Base-by-base conservation (phyloP, 2,888 invertebrate species). In the Epicampocera succincta region DNA sequence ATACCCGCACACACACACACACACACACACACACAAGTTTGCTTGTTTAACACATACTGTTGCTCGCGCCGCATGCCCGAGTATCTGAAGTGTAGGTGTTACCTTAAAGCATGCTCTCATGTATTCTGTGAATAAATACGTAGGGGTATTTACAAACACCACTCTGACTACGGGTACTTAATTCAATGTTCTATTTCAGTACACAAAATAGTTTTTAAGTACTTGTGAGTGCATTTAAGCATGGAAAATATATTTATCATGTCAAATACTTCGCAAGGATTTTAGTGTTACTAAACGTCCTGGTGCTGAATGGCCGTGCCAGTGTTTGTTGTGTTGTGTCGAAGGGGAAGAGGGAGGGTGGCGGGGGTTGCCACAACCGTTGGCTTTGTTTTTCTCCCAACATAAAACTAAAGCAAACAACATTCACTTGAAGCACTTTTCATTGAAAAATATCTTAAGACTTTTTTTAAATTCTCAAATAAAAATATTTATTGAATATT, bases 211-310 rank as follows among this genome's bases (percentile, higher is more conserved):
- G 68, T 65, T 80, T 74, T 44, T 65, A 80, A 80, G 80, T 56
- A 40, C 75, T 75, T 75, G 60, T 66, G 52, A 80, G 65, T 74
- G 69, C 80, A 71, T 71, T 80, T 75, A 75, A 80, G 80, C 75
- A 66, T 60, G 48, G 29, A 17, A 80, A 80, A 74, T 79, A 46
- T 80, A 80, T 80, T 80, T 74, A 50, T 73, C 79, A 74, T 80
- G 69, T 58, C 74, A 50, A 80, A 75, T 65, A 60, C 71, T 71
- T 71, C 40, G 52, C 54, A 69, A 12, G 38, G 65, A 74, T 65
- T 58, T 48, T 65, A 15, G 38, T 56, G 38, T 21, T 33, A n/a
- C 25, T 61, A 25, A 25, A 29, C 29, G 21, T n/a, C 52, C 13
- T 21, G 40, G 13, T 54, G n/a, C 11, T 21, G 15, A 21, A 15